Conservation (phyloP, 2,113 vertebrate genomes). For the Atlantisia rogersi region DNA sequence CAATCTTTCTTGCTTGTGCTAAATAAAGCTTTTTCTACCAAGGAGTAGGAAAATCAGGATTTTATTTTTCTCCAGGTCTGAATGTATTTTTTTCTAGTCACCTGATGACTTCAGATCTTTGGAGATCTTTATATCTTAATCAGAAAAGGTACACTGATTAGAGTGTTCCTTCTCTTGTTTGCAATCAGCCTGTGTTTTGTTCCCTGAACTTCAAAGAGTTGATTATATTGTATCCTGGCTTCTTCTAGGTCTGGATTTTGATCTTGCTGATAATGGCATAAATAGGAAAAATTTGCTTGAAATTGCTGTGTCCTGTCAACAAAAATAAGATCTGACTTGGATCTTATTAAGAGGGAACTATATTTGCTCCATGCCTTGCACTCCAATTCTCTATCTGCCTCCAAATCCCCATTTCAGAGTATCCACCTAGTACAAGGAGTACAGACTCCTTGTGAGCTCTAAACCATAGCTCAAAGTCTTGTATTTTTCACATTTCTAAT, state of each 20-base stretch:
- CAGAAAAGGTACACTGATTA: constrained; percentile 6
- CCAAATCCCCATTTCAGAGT: background rate
- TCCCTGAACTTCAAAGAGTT: constrained; percentile 44
- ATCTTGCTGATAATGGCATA: background rate
- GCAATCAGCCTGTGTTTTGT: constrained; percentile 36
- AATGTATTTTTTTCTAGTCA: background rate
- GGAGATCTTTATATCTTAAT: constrained; percentile 3
- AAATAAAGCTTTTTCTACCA: background rate
- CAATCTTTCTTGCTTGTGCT: background rate
- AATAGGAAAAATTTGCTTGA: constrained; percentile 19
- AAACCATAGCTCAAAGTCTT: background rate
- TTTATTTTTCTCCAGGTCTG: background rate
- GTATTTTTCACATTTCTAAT: background rate
- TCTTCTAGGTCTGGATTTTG: constrained; percentile 30
- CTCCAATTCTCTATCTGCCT: background rate
- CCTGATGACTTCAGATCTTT: background rate
- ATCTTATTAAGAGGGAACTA: background rate
- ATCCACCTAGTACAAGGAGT: background rate
- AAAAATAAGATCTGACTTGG: constrained; percentile 30
- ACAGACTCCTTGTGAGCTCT: background rate
- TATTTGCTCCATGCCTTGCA: background rate
- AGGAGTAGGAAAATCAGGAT: background rate
- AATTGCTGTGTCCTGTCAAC: constrained; percentile 25
- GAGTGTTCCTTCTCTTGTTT: constrained; percentile 14
- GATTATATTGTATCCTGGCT: background rate